Base-by-base conservation (phyloP, 2,888 invertebrate genomes). In the Apeira syringaria region DNA sequence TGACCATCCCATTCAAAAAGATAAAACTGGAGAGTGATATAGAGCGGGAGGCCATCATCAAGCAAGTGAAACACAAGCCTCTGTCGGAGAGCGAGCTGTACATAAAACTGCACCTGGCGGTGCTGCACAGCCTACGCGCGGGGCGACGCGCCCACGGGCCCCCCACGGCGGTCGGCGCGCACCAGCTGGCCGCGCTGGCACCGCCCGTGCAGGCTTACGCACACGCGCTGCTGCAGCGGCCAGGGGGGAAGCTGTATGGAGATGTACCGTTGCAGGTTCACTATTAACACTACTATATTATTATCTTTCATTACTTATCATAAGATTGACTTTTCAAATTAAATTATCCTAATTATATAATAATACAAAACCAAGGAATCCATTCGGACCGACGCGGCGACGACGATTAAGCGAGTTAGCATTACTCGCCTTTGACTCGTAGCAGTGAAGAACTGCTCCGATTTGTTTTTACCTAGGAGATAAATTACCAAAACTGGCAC, bases 71-170 rank as follows among this genome's bases (percentile, higher is more conserved):
- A 0, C 62, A 62, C 7, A 76, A 72, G 36, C 49, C 62, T 1
- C 47, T 80, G n/a, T 62, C 73, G 0, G 80, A 83, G 41, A 45
- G 68, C 0, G 90, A 91, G 44, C 59, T 92, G 3, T 95, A 94
- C 53, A 91, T 92, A n/a, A 91, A 92, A 55, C 76, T 95, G 12
- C 95, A 95, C 64, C 74, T 95, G 13, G 93, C 93, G 0, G 83
- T 95, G 6, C 65, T 95, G 35, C 92, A 93, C 53, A 93, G 93
- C 42, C 72, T 94, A 46, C 70, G 93, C 1, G 93, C 93, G 0
- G 86, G 80, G 59, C 90, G 74, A 30, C 64, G 80, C 62, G 82
- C 65, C 29, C 79, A 63, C 3, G 83, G 81, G 0, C 91, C 92
- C 0, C 91, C 93, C 0, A 92, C 92, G 3, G 93, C 93, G 0